Conservation (phyloP, 2,113 vertebrate species). For the Aphelocoma coerulescens region DNA sequence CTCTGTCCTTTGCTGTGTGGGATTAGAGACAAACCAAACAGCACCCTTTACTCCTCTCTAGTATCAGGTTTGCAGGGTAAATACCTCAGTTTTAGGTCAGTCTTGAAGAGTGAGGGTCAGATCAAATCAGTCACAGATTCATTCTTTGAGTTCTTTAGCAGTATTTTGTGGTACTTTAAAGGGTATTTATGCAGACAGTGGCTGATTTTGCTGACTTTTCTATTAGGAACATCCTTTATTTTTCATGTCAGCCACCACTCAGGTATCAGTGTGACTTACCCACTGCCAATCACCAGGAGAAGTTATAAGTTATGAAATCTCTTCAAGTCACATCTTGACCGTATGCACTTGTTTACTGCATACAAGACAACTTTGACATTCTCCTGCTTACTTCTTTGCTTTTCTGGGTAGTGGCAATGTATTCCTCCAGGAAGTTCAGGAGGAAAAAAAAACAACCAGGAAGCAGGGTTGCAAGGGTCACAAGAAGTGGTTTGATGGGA, state of each 20-base stretch:
- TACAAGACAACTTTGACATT: not conserved
- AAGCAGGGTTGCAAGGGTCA: not conserved
- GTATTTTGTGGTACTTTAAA: not conserved
- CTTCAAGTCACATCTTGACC: not conserved
- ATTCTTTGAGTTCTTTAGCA: not conserved
- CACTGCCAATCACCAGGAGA: fast-evolving
- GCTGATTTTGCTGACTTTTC: not conserved
- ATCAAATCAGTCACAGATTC: not conserved
- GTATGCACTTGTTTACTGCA: fast-evolving
- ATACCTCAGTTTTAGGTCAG: not conserved
- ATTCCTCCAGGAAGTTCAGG: not conserved
- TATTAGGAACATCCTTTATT: not conserved
- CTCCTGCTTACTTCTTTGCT: not conserved
- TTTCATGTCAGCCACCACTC: not conserved
- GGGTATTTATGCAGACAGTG: not conserved
- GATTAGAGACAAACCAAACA: not conserved
- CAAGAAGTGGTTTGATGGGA: not conserved
- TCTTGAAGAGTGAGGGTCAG: not conserved
- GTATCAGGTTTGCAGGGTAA: not conserved
- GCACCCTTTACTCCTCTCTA: not conserved
- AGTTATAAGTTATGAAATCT: not conserved
- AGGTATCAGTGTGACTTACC: not conserved
- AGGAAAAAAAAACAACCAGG: not conserved
- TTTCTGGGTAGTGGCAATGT: not conserved
- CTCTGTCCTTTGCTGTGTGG: not conserved